Base-by-base conservation (phyloP, 35 echinoderm and acorn worm species). In the Apostichopus californicus region DNA sequence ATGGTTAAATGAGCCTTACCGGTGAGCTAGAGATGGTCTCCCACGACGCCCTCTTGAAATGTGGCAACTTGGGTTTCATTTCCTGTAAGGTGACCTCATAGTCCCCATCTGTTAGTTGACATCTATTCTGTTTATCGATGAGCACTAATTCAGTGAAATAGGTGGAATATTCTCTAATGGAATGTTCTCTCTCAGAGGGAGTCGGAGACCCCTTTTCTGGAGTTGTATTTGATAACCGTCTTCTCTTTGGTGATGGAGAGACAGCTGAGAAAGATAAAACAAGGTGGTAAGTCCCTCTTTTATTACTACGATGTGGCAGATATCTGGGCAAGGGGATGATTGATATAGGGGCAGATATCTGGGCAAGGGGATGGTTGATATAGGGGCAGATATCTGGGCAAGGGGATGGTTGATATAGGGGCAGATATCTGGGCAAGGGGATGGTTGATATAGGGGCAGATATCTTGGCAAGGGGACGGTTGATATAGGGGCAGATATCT, bases 41-140 rank as follows among this genome's bases (percentile, higher is more conserved):
- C 96, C 96, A 98, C 18, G 96, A 98, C 93, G 96, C 96, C 77
- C 79, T 88, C 73, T 94, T 94, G 68, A 80, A 87, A 11, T 87
- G 92, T 53, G 22, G 83, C 60, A 92, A 77, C 91, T 87, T 94
- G 15, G 96, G 79, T 71, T 89, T 93, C 11, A 94, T 86, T 91
- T 98, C 94, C 82, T 98, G 96, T 90, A 98, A 88, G 25, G 94
- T 88, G 13, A 98, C 92, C 72, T 98, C 96, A 83, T 98, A 98
- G 54, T 95, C 93, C 13, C 94, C 96, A 53, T 95, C 91, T 20
- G 94, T 94, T 26, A 98, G 93, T n/a, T 94, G 96, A 82, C 96
- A 98, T 85, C 88, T 86, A 46, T 94, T 94, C 23, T 95, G 89
- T 79, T 95, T 95, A 79, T 98, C 96, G 22, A 95, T 59, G 5